Evolutionary conservation across 2,113 vertebrate genomes (phyloP), one percentile per base, ranked within the genome.

Genomic region (Cyphomyrus discorhynchus): DNA sequence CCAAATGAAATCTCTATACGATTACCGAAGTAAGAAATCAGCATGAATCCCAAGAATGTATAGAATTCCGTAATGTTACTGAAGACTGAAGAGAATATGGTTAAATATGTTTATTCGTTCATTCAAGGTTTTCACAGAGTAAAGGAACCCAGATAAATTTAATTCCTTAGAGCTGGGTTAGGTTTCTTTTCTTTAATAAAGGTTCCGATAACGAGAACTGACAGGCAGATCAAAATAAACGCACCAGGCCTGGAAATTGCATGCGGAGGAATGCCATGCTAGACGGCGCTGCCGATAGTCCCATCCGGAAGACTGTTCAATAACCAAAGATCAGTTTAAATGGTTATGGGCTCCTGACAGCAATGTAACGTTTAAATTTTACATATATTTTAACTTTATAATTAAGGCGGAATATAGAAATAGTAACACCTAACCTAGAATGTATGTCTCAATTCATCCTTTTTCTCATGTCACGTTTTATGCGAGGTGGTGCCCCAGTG

Each of bases 401-500:
- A 84, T 84, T 84, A 84, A 46, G 39, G 42, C 77, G 39, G 39
- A 84, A 46, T 46, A 84, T 84, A 84, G 82, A 47, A 84, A 84
- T 47, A 46, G 82, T 7, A 87, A 87, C 27, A 53, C 27, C 8
- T 74, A 49, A 27, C 62, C 45, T 35, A 27, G 52, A 47, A 49
- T 49, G 5, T 70, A 74, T 84, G 82, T 84, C 45, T 74, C 53
- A 66, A 74, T 74, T 27, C n/a, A 50, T 77, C 46, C n/a, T 31
- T n/a, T 46, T 17, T 7, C 11, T 45, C 39, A 27, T 62, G 82
- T 84, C 82, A 84, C 82, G 45, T 47, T 13, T n/a, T 80, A 6
- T 80, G 35, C 31, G 17, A 42, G 74, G 74, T 39, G 13, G 5
- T 42, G 74, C 31, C 74, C 74, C n/a, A 87, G 58, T 87, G 21